phyloP scores from a whole-genome alignment of 2,113 vertebrate species.

The Cyanoderma ruficeps region DNA sequence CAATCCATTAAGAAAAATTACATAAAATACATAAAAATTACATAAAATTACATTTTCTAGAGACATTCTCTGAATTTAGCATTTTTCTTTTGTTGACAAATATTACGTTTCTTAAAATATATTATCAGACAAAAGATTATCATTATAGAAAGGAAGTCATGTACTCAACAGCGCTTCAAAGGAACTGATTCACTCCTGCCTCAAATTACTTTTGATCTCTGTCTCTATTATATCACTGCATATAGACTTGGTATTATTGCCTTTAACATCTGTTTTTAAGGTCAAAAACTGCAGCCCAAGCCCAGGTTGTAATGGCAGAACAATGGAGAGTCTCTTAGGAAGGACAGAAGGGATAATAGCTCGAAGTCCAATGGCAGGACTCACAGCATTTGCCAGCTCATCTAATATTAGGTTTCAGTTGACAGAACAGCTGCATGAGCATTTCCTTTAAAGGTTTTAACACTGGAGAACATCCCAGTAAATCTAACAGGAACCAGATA shows the following conservation, averaged over 20 bases:
- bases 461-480: not conserved
- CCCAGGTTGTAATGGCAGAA: not conserved
- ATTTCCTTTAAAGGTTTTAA: not conserved
- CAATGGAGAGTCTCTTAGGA: not conserved
- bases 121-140: not conserved
- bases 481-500: not conserved
- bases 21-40: not conserved
- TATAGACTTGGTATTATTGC: not conserved
- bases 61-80: not conserved
- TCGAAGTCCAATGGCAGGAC: not conserved
- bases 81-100: not conserved
- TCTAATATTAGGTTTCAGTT: not conserved
- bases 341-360: not conserved
- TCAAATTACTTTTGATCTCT: not conserved
- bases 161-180: not conserved
- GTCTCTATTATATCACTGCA: not conserved
- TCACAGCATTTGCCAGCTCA: not conserved
- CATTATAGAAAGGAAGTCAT: not conserved
- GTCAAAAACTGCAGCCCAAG: not conserved
- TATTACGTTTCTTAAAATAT: not conserved
- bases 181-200: not conserved
- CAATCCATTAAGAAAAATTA: not conserved
- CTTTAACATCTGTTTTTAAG: not conserved
- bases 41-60: not conserved
- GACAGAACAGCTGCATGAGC: not conserved